Conservation (phyloP, 2,888 invertebrate genomes). For the Atethmia centrago region DNA sequence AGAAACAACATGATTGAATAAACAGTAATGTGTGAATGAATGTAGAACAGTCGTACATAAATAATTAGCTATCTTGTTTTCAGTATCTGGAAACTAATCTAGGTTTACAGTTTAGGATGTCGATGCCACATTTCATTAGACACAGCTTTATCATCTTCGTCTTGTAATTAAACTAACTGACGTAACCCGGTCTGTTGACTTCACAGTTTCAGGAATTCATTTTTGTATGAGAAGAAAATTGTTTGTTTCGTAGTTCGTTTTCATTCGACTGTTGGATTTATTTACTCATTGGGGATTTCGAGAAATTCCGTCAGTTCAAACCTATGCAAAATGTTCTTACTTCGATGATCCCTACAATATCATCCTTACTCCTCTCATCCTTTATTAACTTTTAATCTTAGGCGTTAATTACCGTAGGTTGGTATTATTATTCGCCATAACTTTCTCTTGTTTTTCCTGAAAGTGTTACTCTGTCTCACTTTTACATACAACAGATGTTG, state of each 20-base stretch:
- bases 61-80: conserved; percentile 53
- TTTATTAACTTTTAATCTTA: neutral
- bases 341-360: neutral
- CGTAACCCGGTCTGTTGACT: conserved; percentile 45
- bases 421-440: neutral
- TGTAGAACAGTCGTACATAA: conserved; percentile 41
- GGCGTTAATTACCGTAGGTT: neutral
- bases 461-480: neutral
- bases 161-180: conserved; percentile 30
- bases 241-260: neutral
- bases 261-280: conserved; percentile 1
- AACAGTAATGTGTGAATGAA: conserved; percentile 24
- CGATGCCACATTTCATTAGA: conserved; percentile 44
- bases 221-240: neutral
- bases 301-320: neutral
- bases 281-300: neutral
- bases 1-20: conserved; percentile 5
- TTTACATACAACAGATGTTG: conserved; percentile 36
- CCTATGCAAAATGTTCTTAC: neutral
- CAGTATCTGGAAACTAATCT: conserved; percentile 47
- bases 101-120: conserved; percentile 49
- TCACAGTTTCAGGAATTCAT: conserved; percentile 11
- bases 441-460: neutral
- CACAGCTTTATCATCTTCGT: conserved; percentile 43
- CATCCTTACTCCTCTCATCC: too few species aligned